phyloP scores from a whole-genome alignment of 2,113 vertebrate species.

The Eublepharis macularius region DNA sequence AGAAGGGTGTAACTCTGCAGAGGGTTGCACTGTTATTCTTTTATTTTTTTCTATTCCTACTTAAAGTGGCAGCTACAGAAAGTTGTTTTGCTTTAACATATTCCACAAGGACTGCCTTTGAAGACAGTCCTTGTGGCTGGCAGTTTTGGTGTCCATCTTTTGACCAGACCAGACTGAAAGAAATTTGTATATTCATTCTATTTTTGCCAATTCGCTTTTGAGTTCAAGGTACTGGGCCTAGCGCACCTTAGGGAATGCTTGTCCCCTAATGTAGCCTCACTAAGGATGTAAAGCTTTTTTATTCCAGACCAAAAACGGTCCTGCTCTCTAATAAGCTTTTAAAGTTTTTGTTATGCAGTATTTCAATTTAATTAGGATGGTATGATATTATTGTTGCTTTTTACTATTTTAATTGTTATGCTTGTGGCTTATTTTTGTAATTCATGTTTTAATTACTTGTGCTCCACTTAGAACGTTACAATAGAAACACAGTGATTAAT shows the following conservation, averaged over 20 bases:
- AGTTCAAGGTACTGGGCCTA: not conserved
- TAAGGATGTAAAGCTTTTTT: not conserved
- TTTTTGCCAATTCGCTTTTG: not conserved
- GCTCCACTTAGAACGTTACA: not conserved
- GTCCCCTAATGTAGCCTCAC: not conserved
- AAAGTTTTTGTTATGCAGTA: not conserved
- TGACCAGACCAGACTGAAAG: not conserved
- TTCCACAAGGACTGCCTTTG: not conserved
- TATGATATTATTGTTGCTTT: not conserved
- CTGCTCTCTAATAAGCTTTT: not conserved
- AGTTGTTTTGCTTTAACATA: not conserved
- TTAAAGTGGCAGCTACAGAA: not conserved
- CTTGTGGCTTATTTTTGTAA: not conserved
- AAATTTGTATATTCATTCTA: not conserved
- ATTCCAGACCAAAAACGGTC: not conserved
- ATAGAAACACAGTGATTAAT: not conserved
- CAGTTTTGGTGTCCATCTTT: not conserved
- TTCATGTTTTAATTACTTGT: not conserved
- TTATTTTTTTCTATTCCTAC: not conserved
- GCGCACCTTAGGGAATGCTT: not conserved
- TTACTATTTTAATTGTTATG: not conserved
- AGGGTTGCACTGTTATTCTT: too few relatives aligned
- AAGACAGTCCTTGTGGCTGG: not conserved
- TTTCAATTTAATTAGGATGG: not conserved
- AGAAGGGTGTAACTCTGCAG: too few relatives aligned